phyloP scores from a whole-genome alignment of 2,888 invertebrate genomes.

The Biston betularia region DNA sequence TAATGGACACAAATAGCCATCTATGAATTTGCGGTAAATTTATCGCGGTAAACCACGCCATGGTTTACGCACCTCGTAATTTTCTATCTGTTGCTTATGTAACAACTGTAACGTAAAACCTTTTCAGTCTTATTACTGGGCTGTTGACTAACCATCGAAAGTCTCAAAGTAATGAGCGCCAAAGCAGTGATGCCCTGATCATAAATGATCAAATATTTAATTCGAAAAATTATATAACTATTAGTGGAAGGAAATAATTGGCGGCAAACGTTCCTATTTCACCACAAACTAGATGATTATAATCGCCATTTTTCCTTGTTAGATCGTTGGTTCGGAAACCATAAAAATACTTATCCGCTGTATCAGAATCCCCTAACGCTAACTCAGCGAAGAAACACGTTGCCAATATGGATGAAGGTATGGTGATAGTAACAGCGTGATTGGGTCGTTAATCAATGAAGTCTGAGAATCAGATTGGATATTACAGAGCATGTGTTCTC shows the following conservation, averaged over 20 bases:
- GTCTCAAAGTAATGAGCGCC: too few relatives aligned
- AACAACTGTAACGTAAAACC: background rate
- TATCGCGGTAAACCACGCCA: conserved; percentile 41
- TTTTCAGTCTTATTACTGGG: too few relatives aligned
- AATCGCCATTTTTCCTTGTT: conserved; percentile 34
- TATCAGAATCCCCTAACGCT: conserved; percentile 57
- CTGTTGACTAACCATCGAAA: too few relatives aligned
- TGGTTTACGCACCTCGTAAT: conserved; percentile 33
- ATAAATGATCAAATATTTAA: too few relatives aligned
- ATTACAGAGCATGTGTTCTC: too few relatives aligned
- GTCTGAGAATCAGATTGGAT: too few relatives aligned
- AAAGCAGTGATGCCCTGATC: too few relatives aligned
- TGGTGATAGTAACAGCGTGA: conserved; percentile 11
- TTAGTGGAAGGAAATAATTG: conserved; percentile 12
- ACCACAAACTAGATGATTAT: conserved; percentile 11
- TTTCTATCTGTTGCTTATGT: conserved; percentile 23
- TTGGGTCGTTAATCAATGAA: background rate
- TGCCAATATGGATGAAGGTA: conserved; percentile 24
- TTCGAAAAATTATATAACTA: background rate
- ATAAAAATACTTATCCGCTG: conserved; percentile 60
- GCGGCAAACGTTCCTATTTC: conserved; percentile 10
- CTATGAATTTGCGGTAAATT: conserved; percentile 60
- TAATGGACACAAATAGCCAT: conserved; percentile 55
- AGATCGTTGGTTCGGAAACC: conserved; percentile 24
- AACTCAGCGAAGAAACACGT: conserved; percentile 48